Conservation (phyloP, 2,113 vertebrate species). For the Synodontis membranacea region DNA sequence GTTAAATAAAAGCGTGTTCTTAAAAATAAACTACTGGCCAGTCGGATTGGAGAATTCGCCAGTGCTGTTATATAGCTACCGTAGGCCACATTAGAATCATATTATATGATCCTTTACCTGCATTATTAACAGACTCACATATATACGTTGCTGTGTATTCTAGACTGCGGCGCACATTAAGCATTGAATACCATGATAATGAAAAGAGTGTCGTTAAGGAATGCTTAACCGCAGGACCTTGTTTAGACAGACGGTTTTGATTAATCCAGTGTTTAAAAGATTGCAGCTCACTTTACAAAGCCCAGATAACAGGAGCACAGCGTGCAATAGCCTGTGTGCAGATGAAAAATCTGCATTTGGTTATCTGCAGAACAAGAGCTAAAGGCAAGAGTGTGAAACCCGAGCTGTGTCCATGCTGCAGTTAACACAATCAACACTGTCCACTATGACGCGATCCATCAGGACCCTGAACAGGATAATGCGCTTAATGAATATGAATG, state of each 20-base stretch:
- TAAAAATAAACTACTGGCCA: not conserved
- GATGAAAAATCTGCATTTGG: not conserved
- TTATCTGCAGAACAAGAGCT: slow-evolving; percentile 3
- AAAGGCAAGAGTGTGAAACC: not conserved
- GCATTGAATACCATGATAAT: not conserved
- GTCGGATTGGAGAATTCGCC: too few relatives aligned
- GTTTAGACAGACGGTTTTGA: not conserved
- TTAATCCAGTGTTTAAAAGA: not conserved
- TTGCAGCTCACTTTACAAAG: not conserved
- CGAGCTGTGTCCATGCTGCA: not conserved
- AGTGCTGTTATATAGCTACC: too few relatives aligned
- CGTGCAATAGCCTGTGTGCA: not conserved
- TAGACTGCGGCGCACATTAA: too few relatives aligned
- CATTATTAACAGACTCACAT: too few relatives aligned
- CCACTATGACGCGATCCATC: not conserved
- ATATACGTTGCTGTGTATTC: too few relatives aligned
- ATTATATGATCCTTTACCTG: too few relatives aligned
- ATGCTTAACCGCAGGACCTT: not conserved
- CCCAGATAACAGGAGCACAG: not conserved
- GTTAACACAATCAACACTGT: not conserved
- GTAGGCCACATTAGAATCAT: too few relatives aligned
- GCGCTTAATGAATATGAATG: slow-evolving; percentile 5
- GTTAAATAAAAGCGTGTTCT: not conserved
- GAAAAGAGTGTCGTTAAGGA: not conserved
- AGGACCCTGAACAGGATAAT: slow-evolving; percentile 5